Evolutionary conservation across 2,797 vertebrate species (phyloP).

Genomic region (Varecia variegata): DNA sequence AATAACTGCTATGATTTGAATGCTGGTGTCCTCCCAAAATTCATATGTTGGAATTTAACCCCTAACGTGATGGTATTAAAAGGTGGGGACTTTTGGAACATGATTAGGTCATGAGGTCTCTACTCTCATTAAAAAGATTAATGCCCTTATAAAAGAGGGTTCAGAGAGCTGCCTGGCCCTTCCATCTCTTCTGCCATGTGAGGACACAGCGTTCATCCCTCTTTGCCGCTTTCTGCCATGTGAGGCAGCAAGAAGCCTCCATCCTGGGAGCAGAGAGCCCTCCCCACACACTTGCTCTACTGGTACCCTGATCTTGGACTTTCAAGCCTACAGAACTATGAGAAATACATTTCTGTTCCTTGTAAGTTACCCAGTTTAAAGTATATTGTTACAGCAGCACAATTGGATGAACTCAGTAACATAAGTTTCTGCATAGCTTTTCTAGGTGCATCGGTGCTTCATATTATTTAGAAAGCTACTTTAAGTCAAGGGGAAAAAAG

Average conservation of each 20-base stretch:
- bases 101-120: background rate
- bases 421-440: background rate
- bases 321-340: background rate
- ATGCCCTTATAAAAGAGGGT: background rate
- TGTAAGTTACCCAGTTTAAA: background rate
- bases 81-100: background rate
- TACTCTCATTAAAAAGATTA: background rate
- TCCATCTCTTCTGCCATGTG: background rate
- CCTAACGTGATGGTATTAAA: background rate
- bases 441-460: background rate
- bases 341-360: background rate
- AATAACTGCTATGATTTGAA: background rate
- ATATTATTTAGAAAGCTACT: background rate
- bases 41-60: background rate
- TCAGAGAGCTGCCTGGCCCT: background rate
- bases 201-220: background rate
- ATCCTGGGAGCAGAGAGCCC: background rate
- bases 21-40: background rate
- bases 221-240: background rate
- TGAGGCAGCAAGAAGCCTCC: background rate
- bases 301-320: background rate
- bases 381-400: background rate
- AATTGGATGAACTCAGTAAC: background rate
- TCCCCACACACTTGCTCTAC: background rate
- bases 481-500: background rate